These are phyloP conservation scores for Drosophila nr. perissopoda DNA, from an alignment of 2,888 invertebrate genomes.

Conservation along the genomic window DNA sequence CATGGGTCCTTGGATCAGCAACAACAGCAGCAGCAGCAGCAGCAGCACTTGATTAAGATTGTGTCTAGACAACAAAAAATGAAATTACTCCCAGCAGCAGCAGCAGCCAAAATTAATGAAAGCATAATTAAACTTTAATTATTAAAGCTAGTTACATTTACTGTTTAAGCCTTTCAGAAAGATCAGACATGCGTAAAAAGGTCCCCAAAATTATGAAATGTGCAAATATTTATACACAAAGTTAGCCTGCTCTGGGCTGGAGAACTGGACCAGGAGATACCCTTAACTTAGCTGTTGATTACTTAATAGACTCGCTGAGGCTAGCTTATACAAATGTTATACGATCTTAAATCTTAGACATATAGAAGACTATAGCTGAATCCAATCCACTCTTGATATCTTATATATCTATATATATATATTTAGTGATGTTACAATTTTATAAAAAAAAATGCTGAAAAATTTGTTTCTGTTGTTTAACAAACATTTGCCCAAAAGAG, in stretches of 20 bases:
- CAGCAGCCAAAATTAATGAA: neutral
- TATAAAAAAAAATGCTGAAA: neutral
- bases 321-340: neutral
- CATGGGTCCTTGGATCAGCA: neutral
- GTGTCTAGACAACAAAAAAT: constrained; percentile 28
- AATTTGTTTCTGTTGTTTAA: neutral
- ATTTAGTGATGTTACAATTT: neutral
- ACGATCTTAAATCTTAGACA: neutral
- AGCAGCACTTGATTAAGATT: constrained; percentile 28
- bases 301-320: neutral
- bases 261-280: neutral
- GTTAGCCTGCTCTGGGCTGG: neutral
- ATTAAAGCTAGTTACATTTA: constrained; percentile 6
- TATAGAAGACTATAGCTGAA: neutral
- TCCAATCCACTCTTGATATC: neutral
- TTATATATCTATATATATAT: no score
- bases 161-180: neutral
- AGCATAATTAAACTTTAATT: constrained; percentile 1
- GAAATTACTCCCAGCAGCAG: constrained; percentile 3
- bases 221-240: neutral
- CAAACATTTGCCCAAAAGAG: neutral
- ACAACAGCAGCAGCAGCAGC: neutral
- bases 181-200: neutral
- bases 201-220: neutral
- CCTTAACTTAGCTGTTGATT: neutral